Evolutionary conservation across 64 coral and sea anemone species (phyloP).

Genomic region (Orbicella faveolata): DNA sequence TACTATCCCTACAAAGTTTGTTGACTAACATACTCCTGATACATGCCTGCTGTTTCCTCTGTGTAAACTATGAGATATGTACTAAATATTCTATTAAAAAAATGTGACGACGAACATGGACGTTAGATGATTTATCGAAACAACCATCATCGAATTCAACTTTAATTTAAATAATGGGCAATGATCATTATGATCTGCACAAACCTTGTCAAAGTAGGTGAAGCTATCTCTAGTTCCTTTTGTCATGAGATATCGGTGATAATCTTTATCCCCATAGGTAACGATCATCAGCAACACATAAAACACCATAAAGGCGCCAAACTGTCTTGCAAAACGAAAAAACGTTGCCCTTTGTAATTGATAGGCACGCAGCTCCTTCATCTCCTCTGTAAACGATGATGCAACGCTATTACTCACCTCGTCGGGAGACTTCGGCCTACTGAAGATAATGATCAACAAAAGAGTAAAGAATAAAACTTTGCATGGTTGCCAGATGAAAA

Average conservation of each 20-base stretch:
- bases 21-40: too few relatives aligned
- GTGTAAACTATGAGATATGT: too few relatives aligned
- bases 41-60: too few relatives aligned
- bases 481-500: constrained; percentile 78
- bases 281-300: constrained; percentile 58
- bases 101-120: too few relatives aligned
- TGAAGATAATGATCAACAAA: constrained; percentile 45
- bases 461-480: constrained; percentile 71
- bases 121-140: too few relatives aligned
- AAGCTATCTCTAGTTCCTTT: constrained; percentile 58
- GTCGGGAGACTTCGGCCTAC: not conserved
- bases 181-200: not conserved
- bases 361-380: constrained; percentile 48
- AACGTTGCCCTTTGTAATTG: constrained; percentile 56
- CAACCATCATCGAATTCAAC: too few relatives aligned
- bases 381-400: constrained; percentile 20
- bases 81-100: too few relatives aligned
- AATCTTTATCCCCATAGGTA: constrained; percentile 66
- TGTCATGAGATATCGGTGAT: constrained; percentile 62
- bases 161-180: too few relatives aligned
- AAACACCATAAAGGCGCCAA: constrained; percentile 50
- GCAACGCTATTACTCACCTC: not conserved
- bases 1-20: too few relatives aligned
- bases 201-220: constrained; percentile 69
- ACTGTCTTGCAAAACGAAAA: constrained; percentile 59